Base-by-base conservation (phyloP, 2,113 vertebrate species). In the Lontra canadensis region DNA sequence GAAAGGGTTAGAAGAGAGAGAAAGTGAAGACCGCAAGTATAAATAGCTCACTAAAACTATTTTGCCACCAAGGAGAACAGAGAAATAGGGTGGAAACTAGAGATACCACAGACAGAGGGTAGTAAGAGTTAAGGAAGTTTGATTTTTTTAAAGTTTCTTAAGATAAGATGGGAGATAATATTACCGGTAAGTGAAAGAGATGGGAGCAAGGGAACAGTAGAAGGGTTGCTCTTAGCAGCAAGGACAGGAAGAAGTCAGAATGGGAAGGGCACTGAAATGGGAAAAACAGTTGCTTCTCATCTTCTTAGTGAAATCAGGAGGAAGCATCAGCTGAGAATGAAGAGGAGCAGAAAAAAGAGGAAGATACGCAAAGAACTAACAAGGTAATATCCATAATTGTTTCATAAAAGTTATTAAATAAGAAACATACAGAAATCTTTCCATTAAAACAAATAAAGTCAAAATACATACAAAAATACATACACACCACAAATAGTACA, bases 381-480 rank as follows among this genome's bases (percentile, higher is more conserved):
- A 71, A 47, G 14, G 39, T 69, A 49, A 82, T 42, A 15, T 21
- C 49, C 8, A 1, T 55, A 90, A 81, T 0, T 55, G 7, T 57
- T 61, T 86, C 29, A 39, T 42, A 15, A 49, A 90, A 88, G 7
- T 74, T 78, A 90, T 55, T 47, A 47, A 87, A 95, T 31, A 87
- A 83, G 57, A 47, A 25, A 65, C 14, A 85, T 17, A 90, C 4
- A 25, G 31, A 7, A 78, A 20, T 0, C 7, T 59, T 79, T 44
- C n/a, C 26, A 96, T 34, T n/a, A 78, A 69, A 95, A 71, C n/a
- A 78, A 95, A 63, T 52, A 82, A 94, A 61, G 34, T 63, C 20
- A 65, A 95, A 36, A 90, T 65, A 84, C 31, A 74, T 18, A 94
- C 0, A 97, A 95, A 52, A 36, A 90, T 59, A 84, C 31, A 74